Conservation (phyloP, 2,113 vertebrate genomes). For the Otus sunia region DNA sequence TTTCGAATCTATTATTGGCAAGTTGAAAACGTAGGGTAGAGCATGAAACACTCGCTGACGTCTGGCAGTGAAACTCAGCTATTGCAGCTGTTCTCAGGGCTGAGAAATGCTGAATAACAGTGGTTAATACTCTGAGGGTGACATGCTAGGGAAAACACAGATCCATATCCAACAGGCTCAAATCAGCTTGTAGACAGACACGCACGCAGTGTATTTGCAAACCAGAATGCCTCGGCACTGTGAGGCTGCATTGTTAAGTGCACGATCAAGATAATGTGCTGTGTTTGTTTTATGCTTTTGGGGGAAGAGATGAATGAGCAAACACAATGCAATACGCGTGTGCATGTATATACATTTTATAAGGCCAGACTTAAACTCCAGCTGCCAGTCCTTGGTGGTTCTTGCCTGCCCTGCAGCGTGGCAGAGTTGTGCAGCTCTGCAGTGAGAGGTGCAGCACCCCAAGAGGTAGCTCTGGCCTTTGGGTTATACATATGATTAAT, state of each 20-base stretch:
- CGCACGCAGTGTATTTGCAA: rapidly evolving
- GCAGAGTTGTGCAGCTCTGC: not conserved
- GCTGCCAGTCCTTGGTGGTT: not conserved
- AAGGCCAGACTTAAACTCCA: not conserved
- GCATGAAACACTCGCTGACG: not conserved
- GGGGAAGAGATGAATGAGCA: not conserved
- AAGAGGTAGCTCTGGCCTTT: not conserved
- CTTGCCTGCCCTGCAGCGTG: not conserved
- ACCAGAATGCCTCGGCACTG: too few relatives aligned
- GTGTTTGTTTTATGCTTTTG: rapidly evolving
- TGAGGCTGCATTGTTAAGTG: too few relatives aligned
- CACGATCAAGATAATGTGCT: rapidly evolving
- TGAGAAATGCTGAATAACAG: not conserved
- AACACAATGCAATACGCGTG: not conserved
- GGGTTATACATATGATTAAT: not conserved
- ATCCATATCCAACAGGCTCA: not conserved
- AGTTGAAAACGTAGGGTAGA: not conserved
- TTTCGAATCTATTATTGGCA: not conserved
- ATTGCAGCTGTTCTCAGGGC: not conserved
- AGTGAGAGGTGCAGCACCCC: not conserved
- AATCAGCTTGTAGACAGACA: not conserved
- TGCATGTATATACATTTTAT: not conserved
- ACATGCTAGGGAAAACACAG: not conserved
- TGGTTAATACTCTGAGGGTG: not conserved
- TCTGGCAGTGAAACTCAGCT: not conserved